Conservation (phyloP, 2,113 vertebrate species). For the Eolophus roseicapilla region DNA sequence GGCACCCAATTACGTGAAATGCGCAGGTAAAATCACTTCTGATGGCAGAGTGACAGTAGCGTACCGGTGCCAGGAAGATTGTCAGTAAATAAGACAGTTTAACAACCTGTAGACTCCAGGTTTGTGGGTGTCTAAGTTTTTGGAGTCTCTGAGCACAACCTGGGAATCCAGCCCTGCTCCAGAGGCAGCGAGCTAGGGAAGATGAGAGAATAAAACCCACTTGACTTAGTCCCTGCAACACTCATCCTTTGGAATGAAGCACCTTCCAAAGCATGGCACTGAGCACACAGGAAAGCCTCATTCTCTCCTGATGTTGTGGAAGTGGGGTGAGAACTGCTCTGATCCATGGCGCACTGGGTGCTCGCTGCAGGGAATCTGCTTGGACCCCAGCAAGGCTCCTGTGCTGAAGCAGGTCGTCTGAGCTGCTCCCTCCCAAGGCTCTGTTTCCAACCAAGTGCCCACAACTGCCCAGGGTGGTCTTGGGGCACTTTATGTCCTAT, state of each 20-base stretch:
- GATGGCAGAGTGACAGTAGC: neutral
- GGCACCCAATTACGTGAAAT: neutral
- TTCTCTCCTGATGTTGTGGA: neutral
- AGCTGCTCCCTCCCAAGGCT: neutral
- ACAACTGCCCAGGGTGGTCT: no score
- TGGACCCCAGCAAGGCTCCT: neutral
- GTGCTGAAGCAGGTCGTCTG: fast-evolving
- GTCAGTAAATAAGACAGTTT: neutral
- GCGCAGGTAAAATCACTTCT: neutral
- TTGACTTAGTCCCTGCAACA: neutral
- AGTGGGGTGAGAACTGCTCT: neutral
- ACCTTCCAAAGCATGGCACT: neutral
- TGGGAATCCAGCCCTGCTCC: neutral
- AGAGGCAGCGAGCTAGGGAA: neutral
- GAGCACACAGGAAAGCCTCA: neutral
- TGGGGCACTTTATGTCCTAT: neutral
- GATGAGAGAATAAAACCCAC: neutral
- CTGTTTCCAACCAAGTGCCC: neutral
- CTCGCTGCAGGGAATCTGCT: neutral
- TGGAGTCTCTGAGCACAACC: neutral
- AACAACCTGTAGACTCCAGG: neutral
- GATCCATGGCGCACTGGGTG: neutral
- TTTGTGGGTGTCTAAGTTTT: neutral
- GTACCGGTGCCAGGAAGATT: neutral
- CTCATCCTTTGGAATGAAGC: neutral